Evolutionary conservation across 1,140 invertebrate species (phyloP), one percentile per base, ranked within the genome.

Genomic region (Pachyrhynchus sulphureomaculatus): DNA sequence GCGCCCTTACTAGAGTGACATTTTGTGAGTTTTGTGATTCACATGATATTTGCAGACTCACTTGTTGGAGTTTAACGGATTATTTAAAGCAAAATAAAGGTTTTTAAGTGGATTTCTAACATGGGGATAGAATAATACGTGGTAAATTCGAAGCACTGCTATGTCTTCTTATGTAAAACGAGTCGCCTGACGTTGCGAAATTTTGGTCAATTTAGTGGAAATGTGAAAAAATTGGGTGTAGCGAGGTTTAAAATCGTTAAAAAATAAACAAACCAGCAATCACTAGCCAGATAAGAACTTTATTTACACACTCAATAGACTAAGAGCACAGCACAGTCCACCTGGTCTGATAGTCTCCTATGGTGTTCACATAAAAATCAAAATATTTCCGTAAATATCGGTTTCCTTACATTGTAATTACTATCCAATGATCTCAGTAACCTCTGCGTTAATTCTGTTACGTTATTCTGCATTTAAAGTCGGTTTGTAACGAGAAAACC

Each of bases 371-470:
- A 60, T 64, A 65, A 62, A 62, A 57, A 62, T 21, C 39, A 39
- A 55, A 66, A 67, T 58, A 65, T 60, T 51, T 54, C 34, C 5
- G 33, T 55, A 64, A 66, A 47, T 65, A 49, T 53, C 51, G 60
- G 72, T 70, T 71, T 76, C 78, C 84, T 85, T 84, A 86, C 84
- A 84, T 85, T 85, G 76, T 86, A 85, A 77, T 85, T 82, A 76
- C 79, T 80, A 79, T 85, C 84, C 72, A 86, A 78, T 67, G 84
- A 81, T 80, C 83, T 79, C 73, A 84, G 81, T 78, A 85, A 82
- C 80, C 79, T 83, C 73, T 82, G 79, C 69, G 83, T 83, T 75
- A 86, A 78, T 77, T 85, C 82, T 74, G 78, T 80, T 77, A 81
- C 81, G 79, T 81, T 77, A 79, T 78, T 81, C 81, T 83, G 81